Base-by-base conservation (phyloP, 2,888 invertebrate genomes). In the Eupithecia pulchellata region DNA sequence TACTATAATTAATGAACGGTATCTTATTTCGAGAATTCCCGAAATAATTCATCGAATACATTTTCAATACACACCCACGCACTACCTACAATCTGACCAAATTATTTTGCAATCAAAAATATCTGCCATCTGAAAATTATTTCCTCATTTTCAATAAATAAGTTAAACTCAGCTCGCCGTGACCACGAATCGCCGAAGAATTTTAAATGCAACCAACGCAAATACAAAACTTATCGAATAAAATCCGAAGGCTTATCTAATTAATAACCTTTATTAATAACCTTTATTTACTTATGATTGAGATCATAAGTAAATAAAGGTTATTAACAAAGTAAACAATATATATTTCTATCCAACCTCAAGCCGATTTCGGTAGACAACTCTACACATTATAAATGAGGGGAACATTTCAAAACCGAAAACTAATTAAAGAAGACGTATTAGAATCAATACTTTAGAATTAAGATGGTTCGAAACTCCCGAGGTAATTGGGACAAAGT, bases 401-500 rank as follows among this genome's bases (percentile, higher is more conserved):
- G 78, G 82, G 81, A 83, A 83, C 84, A 83, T 85, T 85, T 87
- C 86, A 85, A 85, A 89, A 84, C 86, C 87, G 79, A 84, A 86
- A 93, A 92, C 91, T 92, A 93, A 93, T 93, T 93, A 91, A 92
- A 92, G 84, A 81, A 85, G 83, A 82, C 67, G 71, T 75, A 74
- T 84, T 84, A 85, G 85, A 91, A 91, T 91, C 92, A 89, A 93
- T 93, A 91, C 90, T 90, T 80, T 69, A 61, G 69, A 91, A 92
- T 91, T 89, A 91, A 91, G 90, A 91, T 85, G 64, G 74, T 68
- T 74, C 71, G 55, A 89, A 89, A 88, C 91, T 85, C 87, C 89
- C 83, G 85, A 91, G 91, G 90, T 90, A 91, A 92, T 91, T 90
- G 89, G 87, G 86, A 87, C 84, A 88, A 90, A 91, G 89, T 89